Evolutionary conservation across 2,888 invertebrate genomes (phyloP), one percentile per base, ranked within the genome.

Genomic region (Synanthedon tipuliformis): DNA sequence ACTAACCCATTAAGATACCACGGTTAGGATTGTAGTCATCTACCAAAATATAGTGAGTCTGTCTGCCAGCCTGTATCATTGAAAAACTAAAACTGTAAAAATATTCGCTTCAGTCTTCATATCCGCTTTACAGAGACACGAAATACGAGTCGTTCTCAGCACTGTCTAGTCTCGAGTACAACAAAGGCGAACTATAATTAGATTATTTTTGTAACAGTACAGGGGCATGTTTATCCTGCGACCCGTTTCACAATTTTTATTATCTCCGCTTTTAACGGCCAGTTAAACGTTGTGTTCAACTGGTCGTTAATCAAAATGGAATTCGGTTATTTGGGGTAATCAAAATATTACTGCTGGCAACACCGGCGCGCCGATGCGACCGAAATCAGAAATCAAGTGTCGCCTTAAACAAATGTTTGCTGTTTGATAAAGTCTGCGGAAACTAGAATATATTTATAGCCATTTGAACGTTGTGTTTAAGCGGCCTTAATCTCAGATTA

Each of bases 171-270:
- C 10, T 12, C 15, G 11, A 23, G 51, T 15, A 16, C 23, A 50
- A 52, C 50, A 50, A 50, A 50, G 49, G 23, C 16, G 13, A 13
- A 40, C 50, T 50, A 50, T 40, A 23, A 50, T 50, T 50, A 50
- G 50, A 16, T 23, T 23, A 45, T 45, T 34, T 34, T 45, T 13
- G 45, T 45, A 45, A 16, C 49, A 49, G 54, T 51, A 48, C 57
- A 58, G 57, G 56, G 55, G 58, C 58, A 54, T 54, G 61, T 65
- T 65, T 66, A 66, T 61, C 57, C 52, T 61, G 67, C 65, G 71
- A 69, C 70, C 68, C 62, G 74, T 69, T 75, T 65, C 66, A 64
- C 65, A 67, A 68, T 71, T 75, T 75, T 75, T 78, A 75, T 73
- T 75, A 75, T 73, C 63, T 57, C 54, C 52, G 52, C 62, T 71